Evolutionary conservation across 1,140 invertebrate species (phyloP).

Genomic region (Drosophila tropicalis): DNA sequence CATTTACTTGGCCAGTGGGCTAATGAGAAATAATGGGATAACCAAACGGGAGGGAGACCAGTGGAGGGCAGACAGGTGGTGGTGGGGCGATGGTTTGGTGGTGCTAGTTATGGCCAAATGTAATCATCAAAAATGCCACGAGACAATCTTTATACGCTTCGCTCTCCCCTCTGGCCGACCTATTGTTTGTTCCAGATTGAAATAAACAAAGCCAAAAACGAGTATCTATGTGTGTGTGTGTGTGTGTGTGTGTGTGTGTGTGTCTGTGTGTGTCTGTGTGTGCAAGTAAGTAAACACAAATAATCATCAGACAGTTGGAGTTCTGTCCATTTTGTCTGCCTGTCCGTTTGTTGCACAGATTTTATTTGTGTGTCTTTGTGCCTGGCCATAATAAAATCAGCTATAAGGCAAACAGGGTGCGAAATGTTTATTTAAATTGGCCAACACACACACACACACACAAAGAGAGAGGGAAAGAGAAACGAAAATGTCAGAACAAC

Average conservation of each 20-base stretch:
- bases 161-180: not conserved
- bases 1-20: slow-evolving; percentile 66
- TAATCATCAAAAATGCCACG: slow-evolving; percentile 40
- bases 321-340: slow-evolving; percentile 35
- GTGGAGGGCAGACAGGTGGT: not conserved
- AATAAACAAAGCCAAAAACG: slow-evolving; percentile 46
- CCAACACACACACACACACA: slow-evolving; percentile 57
- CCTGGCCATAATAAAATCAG: slow-evolving; percentile 77
- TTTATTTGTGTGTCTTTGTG: slow-evolving; percentile 58
- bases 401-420: slow-evolving; percentile 59
- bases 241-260: not conserved
- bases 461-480: slow-evolving; percentile 24
- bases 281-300: slow-evolving; percentile 66
- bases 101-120: slow-evolving; percentile 44
- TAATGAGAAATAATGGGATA: slow-evolving; percentile 73
- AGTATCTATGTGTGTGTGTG: slow-evolving; percentile 21
- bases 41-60: not conserved
- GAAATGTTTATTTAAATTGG: slow-evolving; percentile 81
- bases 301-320: slow-evolving; percentile 78
- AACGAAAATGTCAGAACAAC: slow-evolving; percentile 71
- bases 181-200: slow-evolving; percentile 50
- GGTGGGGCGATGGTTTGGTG: not conserved
- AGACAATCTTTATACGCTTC: slow-evolving; percentile 2
- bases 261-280: slow-evolving; percentile 15
- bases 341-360: slow-evolving; percentile 62